A percentile compares a stretch with the other conserved stretches of the same genome.
Conservation (phyloP, 2,797 vertebrate species). For the Mus spretus region DNA sequence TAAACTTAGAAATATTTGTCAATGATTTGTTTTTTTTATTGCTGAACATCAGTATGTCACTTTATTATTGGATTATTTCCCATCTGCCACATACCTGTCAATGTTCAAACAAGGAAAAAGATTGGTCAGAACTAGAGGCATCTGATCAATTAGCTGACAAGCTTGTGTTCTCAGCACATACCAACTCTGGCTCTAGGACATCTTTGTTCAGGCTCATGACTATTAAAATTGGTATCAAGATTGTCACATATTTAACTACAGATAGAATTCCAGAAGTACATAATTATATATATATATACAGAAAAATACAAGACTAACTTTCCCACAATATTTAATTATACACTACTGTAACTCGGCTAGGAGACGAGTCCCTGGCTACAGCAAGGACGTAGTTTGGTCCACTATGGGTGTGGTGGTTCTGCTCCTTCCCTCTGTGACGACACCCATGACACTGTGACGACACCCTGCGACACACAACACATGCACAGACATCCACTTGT, state of each 20-base stretch:
- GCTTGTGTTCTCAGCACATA: conserved; percentile 86
- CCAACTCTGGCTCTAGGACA: conserved; percentile 75
- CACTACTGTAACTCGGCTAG: conserved; percentile 95
- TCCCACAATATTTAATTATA: conserved; percentile 97
- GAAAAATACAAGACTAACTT: conserved; percentile 92
- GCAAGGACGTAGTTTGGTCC: conserved; percentile 96
- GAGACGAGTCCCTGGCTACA: conserved; percentile 93
- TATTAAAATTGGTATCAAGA: conserved; percentile 81
- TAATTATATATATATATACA: conserved; percentile 84
- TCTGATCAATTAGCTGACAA: conserved; percentile 83
- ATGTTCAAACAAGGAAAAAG: conserved; percentile 87
- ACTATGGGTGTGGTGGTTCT: conserved; percentile 92
- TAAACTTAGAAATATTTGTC: too few species aligned
- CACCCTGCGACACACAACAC: conserved; percentile 93
- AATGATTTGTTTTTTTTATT: conserved; percentile 50
- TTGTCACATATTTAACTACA: conserved; percentile 91
- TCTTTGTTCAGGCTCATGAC: conserved; percentile 78
- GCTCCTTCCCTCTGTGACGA: conserved; percentile 88
- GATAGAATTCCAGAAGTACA: conserved; percentile 91
- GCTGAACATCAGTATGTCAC: conserved; percentile 87
- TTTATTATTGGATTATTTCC: conserved; percentile 88
- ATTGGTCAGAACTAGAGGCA: conserved; percentile 86
- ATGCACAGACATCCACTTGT: conserved; percentile 95
- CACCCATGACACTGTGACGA: conserved; percentile 90
- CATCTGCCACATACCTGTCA: conserved; percentile 86